Percentiles rank a stretch among this genome's conserved stretches.
Evolutionary conservation across 2,113 vertebrate genomes (phyloP).

Genomic region (Lasiurus cinereus): DNA sequence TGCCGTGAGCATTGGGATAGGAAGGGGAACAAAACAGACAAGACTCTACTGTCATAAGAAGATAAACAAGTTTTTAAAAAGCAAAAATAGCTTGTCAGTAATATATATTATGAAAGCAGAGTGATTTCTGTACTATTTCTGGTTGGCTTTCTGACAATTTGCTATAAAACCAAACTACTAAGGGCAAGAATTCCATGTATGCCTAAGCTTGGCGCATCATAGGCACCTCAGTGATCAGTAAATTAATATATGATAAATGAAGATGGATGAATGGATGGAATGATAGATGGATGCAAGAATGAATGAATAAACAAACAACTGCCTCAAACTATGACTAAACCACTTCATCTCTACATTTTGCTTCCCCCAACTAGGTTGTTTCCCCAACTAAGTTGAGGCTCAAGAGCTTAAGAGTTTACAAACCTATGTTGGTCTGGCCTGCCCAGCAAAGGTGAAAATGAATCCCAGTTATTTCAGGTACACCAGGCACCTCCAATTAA

Average conservation of each 20-base stretch:
- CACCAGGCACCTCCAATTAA: background rate
- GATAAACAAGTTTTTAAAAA: background rate
- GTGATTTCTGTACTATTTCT: conserved; percentile 42
- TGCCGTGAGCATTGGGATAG: background rate
- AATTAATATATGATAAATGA: background rate
- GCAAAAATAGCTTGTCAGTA: conserved; percentile 42
- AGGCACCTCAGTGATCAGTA: background rate
- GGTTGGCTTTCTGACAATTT: background rate
- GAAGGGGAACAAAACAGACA: background rate
- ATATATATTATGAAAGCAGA: conserved; percentile 28
- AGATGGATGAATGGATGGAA: background rate
- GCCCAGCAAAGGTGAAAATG: background rate
- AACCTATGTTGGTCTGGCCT: background rate
- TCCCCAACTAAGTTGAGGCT: background rate
- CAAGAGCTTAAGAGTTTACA: background rate
- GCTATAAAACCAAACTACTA: conserved; percentile 12
- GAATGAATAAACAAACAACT: background rate
- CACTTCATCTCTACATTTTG: background rate
- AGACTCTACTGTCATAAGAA: background rate
- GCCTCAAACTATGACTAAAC: background rate
- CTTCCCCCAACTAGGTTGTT: background rate
- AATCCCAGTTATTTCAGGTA: background rate
- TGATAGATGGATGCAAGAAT: background rate
- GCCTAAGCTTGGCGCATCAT: background rate
- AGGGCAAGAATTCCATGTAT: conserved; percentile 34